These are phyloP conservation scores for Yoshiicerus persimilis DNA, from an alignment of 1,140 invertebrate genomes.

Conservation along the genomic window DNA sequence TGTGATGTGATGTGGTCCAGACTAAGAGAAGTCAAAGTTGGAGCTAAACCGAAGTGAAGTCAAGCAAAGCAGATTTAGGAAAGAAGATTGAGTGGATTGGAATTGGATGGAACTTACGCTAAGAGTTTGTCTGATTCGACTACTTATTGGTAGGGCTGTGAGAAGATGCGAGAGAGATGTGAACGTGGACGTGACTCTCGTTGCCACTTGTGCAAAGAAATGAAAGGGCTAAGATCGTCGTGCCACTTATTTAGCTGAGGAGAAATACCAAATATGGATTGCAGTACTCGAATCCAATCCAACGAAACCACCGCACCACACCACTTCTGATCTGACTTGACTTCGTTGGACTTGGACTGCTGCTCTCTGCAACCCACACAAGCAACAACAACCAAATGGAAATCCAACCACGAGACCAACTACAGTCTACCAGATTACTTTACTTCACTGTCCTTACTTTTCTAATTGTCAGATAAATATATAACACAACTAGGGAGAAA, in stretches of 20 bases:
- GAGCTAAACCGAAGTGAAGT: not conserved
- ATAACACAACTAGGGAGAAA: not conserved
- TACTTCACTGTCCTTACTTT: not conserved
- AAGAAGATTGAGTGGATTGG: not conserved
- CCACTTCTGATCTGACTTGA: not conserved
- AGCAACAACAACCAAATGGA: not conserved
- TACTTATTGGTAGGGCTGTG: too few species aligned
- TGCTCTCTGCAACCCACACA: not conserved
- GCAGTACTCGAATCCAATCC: constrained; percentile 6
- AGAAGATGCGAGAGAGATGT: not conserved
- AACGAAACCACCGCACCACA: not conserved
- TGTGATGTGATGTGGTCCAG: not conserved
- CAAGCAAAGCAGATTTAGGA: not conserved
- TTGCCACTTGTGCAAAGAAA: constrained; percentile 36
- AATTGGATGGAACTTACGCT: not conserved
- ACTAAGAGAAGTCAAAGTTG: not conserved
- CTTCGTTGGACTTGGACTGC: not conserved
- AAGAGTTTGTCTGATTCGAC: too few species aligned
- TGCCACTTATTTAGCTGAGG: constrained; percentile 39
- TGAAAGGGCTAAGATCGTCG: constrained; percentile 36
- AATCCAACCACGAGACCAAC: not conserved
- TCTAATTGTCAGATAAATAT: not conserved
- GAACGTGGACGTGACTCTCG: constrained; percentile 28
- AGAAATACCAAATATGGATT: constrained; percentile 37
- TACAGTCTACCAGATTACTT: not conserved